Percentiles rank a stretch among this genome's conserved stretches.
Conservation (phyloP, 1,140 invertebrate genomes). For the Drosophila ficusphila region DNA sequence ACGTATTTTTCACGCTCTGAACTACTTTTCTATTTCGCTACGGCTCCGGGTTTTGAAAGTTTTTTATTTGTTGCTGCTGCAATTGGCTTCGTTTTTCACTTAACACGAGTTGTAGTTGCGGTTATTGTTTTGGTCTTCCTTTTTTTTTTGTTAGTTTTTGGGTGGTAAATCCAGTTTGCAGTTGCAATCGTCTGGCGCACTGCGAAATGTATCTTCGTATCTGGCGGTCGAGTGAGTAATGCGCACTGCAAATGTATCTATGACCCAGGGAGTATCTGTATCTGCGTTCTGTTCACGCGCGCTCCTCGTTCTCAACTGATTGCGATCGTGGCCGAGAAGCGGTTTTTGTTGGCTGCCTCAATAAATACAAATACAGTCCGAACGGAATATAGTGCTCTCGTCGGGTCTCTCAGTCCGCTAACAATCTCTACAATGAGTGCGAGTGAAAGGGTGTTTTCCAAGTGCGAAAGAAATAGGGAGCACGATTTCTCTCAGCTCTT, state of each 20-base stretch:
- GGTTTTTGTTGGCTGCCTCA: constrained; percentile 59
- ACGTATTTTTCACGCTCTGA: constrained; percentile 67
- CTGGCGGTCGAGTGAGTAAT: constrained; percentile 42
- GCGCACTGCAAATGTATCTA: constrained; percentile 22
- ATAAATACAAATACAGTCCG: too few relatives aligned
- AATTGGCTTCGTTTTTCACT: constrained; percentile 54
- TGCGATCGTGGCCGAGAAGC: constrained; percentile 66
- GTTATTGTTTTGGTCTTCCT: constrained; percentile 25
- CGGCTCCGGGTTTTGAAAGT: constrained; percentile 67
- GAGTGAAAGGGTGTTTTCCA: too few relatives aligned
- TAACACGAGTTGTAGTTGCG: constrained; percentile 25
- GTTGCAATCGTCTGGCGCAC: constrained; percentile 29
- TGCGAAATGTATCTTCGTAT: constrained; percentile 57
- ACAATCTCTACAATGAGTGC: too few relatives aligned
- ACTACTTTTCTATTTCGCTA: constrained; percentile 71
- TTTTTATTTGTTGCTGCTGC: constrained; percentile 42
- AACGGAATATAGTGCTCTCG: too few relatives aligned
- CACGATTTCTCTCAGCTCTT: constrained; percentile 37
- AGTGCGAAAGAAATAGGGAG: too few relatives aligned
- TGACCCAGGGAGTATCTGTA: constrained; percentile 10
- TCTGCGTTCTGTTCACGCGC: constrained; percentile 60
- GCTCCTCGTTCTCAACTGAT: constrained; percentile 74
- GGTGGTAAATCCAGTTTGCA: constrained; percentile 57
- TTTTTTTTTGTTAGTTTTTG: constrained; percentile 14
- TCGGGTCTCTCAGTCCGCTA: too few relatives aligned